Conservation (phyloP, 2,797 vertebrate genomes). For the Capromys pilorides region DNA sequence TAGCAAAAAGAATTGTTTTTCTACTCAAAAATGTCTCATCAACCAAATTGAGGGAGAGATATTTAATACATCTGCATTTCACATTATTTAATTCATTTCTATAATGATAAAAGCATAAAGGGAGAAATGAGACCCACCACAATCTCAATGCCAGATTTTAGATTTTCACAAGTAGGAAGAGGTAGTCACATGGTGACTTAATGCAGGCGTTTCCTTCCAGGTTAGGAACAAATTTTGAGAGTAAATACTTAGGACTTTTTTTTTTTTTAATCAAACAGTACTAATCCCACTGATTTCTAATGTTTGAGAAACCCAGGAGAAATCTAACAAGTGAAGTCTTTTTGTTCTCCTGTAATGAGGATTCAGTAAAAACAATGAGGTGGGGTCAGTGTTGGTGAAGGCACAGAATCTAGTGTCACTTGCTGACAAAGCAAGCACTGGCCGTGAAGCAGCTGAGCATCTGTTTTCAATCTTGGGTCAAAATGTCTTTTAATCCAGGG, state of each 20-base stretch:
- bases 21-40: background rate
- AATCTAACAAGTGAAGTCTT: slow-evolving; percentile 60
- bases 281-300: slow-evolving; percentile 64
- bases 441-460: slow-evolving; percentile 51
- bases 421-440: slow-evolving; percentile 64
- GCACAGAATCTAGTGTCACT: slow-evolving; percentile 53
- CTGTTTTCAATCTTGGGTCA: slow-evolving; percentile 72
- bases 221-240: slow-evolving; percentile 27
- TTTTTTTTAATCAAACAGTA: slow-evolving; percentile 47
- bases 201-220: slow-evolving; percentile 1
- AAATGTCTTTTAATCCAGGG: slow-evolving; percentile 74
- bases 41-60: background rate
- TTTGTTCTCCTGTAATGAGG: slow-evolving; percentile 61
- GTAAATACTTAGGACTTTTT: slow-evolving; percentile 46
- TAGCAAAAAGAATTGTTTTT: background rate
- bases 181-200: background rate
- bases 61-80: background rate
- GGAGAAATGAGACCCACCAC: background rate
- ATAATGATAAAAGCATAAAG: slow-evolving; percentile 1
- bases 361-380: slow-evolving; percentile 63
- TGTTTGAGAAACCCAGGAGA: slow-evolving; percentile 42
- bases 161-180: slow-evolving; percentile 10
- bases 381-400: background rate
- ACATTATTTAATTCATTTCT: background rate
- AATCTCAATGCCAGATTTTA: background rate